Conservation (phyloP, 2,888 invertebrate genomes). For the Pterostichus madidus region DNA sequence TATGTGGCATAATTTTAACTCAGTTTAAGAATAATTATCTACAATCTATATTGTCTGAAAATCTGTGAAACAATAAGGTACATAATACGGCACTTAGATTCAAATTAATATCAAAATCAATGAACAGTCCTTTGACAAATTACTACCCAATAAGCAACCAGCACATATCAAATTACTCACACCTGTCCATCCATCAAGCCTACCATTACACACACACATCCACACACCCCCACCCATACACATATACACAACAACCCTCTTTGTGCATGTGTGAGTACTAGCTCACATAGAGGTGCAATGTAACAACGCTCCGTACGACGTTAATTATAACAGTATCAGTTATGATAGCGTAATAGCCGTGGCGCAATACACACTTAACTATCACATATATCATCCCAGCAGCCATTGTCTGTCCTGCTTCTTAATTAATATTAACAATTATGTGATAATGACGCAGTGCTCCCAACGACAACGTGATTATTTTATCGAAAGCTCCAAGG, state of each 20-base stretch:
- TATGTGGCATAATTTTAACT: too few relatives aligned
- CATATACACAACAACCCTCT: neutral
- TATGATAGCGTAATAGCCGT: slow-evolving; percentile 54
- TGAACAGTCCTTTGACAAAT: slow-evolving; percentile 40
- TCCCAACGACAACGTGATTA: slow-evolving; percentile 15
- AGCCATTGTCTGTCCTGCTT: slow-evolving; percentile 52
- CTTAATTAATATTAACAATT: slow-evolving; percentile 66
- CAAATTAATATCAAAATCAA: slow-evolving; percentile 28
- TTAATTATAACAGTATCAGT: slow-evolving; percentile 56
- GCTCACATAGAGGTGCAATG: slow-evolving; percentile 15
- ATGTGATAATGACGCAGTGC: slow-evolving; percentile 51
- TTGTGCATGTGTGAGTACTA: neutral
- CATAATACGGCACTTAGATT: neutral
- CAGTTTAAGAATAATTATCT: too few relatives aligned
- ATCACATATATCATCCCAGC: slow-evolving; percentile 57
- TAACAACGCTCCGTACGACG: slow-evolving; percentile 23
- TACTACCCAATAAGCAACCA: slow-evolving; percentile 41
- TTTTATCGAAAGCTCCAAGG: neutral
- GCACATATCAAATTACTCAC: slow-evolving; percentile 35
- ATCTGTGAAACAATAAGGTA: too few relatives aligned
- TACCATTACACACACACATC: neutral
- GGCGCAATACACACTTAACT: slow-evolving; percentile 59
- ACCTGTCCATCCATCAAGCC: slow-evolving; percentile 31
- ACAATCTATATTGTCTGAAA: too few relatives aligned
- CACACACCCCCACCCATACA: too few relatives aligned